These are phyloP conservation scores for Cichladusa arquata DNA, from an alignment of 2,113 vertebrate species.

Conservation along the genomic window DNA sequence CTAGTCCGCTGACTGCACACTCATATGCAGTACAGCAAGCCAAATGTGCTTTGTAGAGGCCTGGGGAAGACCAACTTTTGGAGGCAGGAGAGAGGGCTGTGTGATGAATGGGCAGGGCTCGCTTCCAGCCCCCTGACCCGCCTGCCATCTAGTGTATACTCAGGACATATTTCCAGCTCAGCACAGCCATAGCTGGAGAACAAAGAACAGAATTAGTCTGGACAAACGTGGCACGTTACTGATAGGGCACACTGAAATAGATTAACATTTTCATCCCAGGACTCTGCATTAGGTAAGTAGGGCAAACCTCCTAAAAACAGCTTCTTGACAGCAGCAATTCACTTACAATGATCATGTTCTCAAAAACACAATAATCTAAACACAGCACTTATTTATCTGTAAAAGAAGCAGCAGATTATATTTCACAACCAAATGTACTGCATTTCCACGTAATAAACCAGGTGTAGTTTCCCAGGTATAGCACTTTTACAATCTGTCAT, in stretches of 20 bases:
- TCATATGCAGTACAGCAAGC: background rate
- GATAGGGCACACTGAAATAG: background rate
- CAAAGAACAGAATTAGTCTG: conserved; percentile 1
- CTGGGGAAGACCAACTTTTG: background rate
- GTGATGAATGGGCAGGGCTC: background rate
- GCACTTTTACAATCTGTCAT: background rate
- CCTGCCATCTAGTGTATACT: conserved; percentile 50
- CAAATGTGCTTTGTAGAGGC: background rate
- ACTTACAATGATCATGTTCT: background rate
- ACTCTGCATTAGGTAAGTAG: background rate
- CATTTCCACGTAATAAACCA: background rate
- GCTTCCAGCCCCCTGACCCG: background rate
- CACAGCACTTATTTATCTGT: background rate
- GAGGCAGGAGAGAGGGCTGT: background rate
- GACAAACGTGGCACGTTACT: fast-evolving
- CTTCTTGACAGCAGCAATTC: background rate
- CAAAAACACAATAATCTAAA: background rate
- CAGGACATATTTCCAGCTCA: background rate
- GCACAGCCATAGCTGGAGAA: background rate
- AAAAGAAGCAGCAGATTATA: background rate
- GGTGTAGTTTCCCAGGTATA: background rate
- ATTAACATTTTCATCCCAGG: background rate
- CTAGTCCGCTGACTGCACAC: background rate
- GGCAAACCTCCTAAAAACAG: background rate
- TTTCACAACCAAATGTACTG: background rate